Evolutionary conservation across 2,797 vertebrate genomes (phyloP), one percentile per base, ranked within the genome.

Genomic region (Pteronotus mesoamericanus): DNA sequence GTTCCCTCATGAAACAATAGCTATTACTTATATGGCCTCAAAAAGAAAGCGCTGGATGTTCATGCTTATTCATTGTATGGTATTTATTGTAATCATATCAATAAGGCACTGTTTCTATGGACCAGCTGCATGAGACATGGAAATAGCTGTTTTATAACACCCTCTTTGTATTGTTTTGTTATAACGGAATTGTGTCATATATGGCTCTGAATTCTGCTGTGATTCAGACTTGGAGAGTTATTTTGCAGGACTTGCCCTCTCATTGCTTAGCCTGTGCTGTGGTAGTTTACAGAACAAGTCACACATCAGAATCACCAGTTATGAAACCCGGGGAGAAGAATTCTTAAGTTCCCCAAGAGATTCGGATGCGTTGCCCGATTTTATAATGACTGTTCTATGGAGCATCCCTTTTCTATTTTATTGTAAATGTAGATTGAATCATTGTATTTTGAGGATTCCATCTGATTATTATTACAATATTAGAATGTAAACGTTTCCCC

Each of bases 71-170:
- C 94, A 66, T 21, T 94, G 32, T 51, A 95, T 82, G 71, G 94
- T 51, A 86, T 94, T 95, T 95, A 96, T 89, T 97, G 94, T 97
- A 68, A 95, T 86, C 48, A 77, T 72, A 80, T 97, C 97, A 97
- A 85, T 97, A 97, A 95, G 80, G 44, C 89, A 95, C 93, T 96
- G 97, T 97, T 82, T 93, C 78, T 86, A 82, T 44, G 69, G 37
- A 69, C 92, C 97, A 98, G 97, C 96, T 97, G 96, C 97, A 82
- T 11, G 68, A 87, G 72, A 53, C 82, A 46, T 32, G 95, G 84
- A 88, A 80, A 97, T 71, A 64, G 34, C 87, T 94, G 90, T 80
- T 91, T 83, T 57, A 44, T 26, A 91, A 66, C 55, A 46, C 51
- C 48, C 57, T 53, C n/a, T 75, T 85, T 95, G 55, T 51, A 44